Evolutionary conservation across 2,113 vertebrate genomes (phyloP), one percentile per base, ranked within the genome.

Genomic region (Poeciliopsis turrubarensis): DNA sequence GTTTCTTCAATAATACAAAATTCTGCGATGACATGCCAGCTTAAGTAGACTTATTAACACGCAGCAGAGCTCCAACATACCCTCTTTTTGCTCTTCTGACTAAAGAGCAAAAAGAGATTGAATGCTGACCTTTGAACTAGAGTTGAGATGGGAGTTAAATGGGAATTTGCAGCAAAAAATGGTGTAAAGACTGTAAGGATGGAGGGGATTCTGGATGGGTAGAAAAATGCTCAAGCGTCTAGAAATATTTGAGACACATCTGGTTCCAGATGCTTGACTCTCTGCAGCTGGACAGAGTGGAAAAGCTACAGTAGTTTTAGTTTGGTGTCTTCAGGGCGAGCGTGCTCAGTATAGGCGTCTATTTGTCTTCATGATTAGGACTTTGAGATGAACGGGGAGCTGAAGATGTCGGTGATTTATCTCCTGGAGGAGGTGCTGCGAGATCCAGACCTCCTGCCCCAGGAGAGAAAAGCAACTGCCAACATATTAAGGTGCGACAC

Each of bases 391-490:
- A 97, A 97, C 72, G 95, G 95, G 0, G 96, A 99, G 78, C 91
- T 99, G 86, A 99, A 99, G 93, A 96, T 96, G 94, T 95, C 96
- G 0, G 97, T 99, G 75, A 92, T 99, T 68, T 96, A 95, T 86
- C 95, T 99, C 76, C 93, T 99, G 79, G 98, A 99, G 91, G 98
- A 99, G 90, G 97, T 99, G 85, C 93, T 99, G 71, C 94, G 96
- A 91, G 97, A 99, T 80, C 97, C 97, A 37, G 97, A 99, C 81
- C 95, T 99, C 62, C 95, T 99, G 72, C 97, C 97, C 67, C 98
- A 99, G 90, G 98, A 99, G 94, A 96, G 97, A 66, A 99, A 99
- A 95, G 98, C 97, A 81, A 97, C 97, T 1, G 96, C 96, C 14
- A 99, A 99, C 85, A 98, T 99, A 89, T 81, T 99, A 82, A 97